Base-by-base conservation (phyloP, 2,888 invertebrate genomes). In the Oscheius sp. region DNA sequence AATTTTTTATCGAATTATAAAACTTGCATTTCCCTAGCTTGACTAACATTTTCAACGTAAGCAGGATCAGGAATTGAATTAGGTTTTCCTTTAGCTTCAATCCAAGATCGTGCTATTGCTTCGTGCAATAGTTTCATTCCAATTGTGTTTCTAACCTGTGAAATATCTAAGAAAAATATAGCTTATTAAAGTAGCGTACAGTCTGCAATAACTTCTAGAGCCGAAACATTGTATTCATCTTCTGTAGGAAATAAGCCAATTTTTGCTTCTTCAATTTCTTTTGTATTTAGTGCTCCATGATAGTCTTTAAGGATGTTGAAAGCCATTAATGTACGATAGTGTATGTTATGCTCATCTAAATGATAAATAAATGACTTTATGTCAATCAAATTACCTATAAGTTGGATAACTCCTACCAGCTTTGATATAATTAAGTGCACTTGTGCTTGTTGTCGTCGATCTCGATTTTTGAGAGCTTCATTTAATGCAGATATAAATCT, bases 71-170 rank as follows among this genome's bases (percentile, higher is more conserved):
- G 20, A 17, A 66, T 46, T n/a, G 42, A 8, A n/a, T 39, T 25
- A 5, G 66, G 55, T 3, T 66, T 57, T 25, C 57, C 57, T 23
- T 57, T 55, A 10, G 46, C 55, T 55, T 66, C 23, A 25, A n/a
- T 29, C 66, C 66, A 66, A 15, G 55, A 42, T n/a, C 31, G 27
- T 15, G 66, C 55, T 10, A 66, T 20, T n/a, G 46, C 55, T 23
- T 66, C 57, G 23, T 66, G 66, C 3, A 66, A 29, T 20, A 33
- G 42, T 37, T 66, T 66, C 55, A 66, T 53, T 15, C 66, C 66
- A 31, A 66, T 45, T 10, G 42, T 39, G 25, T 23, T 37, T 29
- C 57, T 20, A 29, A 66, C 57, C 5, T 31, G 66, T 15, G 57
- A 37, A 20, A 66, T 42, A 31, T 46, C 66, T 66, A 17, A 66